These are phyloP conservation scores for Lucinisca nassula DNA, from an alignment of 2,888 invertebrate genomes.

Conservation along the genomic window DNA sequence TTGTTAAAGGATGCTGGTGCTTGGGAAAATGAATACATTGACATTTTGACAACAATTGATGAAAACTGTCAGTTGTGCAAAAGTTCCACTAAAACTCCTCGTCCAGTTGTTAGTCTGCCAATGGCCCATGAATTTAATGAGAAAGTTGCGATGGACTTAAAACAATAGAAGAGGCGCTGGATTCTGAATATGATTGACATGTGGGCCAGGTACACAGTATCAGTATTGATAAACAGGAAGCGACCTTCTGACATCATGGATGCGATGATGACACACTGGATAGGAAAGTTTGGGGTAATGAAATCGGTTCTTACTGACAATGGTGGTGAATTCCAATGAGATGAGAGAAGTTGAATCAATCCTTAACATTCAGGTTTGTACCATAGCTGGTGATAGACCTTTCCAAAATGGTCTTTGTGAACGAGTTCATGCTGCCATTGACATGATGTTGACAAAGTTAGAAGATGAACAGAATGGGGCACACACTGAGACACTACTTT, in stretches of 20 bases:
- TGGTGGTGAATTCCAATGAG: constrained; percentile 55
- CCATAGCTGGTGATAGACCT: too few relatives aligned
- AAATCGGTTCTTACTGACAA: constrained; percentile 38
- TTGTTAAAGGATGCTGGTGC: constrained; percentile 30
- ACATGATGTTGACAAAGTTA: too few relatives aligned
- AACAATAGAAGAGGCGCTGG: constrained; percentile 47
- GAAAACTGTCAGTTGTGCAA: constrained; percentile 33
- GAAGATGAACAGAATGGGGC: too few relatives aligned
- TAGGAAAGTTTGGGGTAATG: constrained; percentile 49
- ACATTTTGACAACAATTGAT: background rate
- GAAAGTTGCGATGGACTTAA: constrained; percentile 58
- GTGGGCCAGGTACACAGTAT: constrained; percentile 49
- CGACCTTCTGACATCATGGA: too few relatives aligned
- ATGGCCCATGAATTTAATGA: too few relatives aligned
- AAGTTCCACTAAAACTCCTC: constrained; percentile 16
- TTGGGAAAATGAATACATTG: constrained; percentile 11
- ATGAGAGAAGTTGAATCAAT: too few relatives aligned
- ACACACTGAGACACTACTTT: too few relatives aligned
- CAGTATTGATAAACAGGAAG: constrained; percentile 37
- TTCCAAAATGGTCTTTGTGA: too few relatives aligned
- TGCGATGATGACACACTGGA: too few relatives aligned
- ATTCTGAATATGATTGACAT: constrained; percentile 59
- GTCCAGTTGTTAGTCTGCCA: constrained; percentile 32
- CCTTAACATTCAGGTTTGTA: background rate
- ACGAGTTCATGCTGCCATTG: too few relatives aligned